Base-by-base conservation (phyloP, 2,113 vertebrate species). In the Ovibos moschatus region DNA sequence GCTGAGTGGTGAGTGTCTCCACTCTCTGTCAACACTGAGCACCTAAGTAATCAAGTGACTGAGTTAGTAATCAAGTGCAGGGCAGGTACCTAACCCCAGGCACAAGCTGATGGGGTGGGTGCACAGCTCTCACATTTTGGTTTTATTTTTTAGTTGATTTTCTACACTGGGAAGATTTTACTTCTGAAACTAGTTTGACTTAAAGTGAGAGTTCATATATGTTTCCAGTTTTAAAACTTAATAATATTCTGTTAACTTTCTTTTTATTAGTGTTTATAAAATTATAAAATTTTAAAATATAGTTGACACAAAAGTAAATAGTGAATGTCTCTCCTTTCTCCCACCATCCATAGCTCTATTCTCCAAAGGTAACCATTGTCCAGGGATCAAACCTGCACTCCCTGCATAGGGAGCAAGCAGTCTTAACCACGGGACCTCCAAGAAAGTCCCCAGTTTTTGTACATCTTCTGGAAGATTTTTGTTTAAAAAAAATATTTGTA, bases 161-260 rank as follows among this genome's bases (percentile, higher is more conserved):
- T 91, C 30, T 78, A 13, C 50, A 19, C 12, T 45, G 74, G 67
- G 25, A 85, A 71, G 51, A 88, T 97, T 97, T 96, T 2, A 30
- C 88, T 96, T 91, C 43, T 50, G 5, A 96, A 95, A 84, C 30
- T 50, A 76, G 19, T 43, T 91, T 91, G 87, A 86, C n/a, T 97
- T 89, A n/a, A 85, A 51, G 33, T 43, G 71, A 51, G 45, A 76
- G 71, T 95, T 93, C 50, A 50, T 74, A 13, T 55, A 2, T 62
- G 55, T 71, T 97, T 97, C 51, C 50, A 94, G 36, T 71, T 93
- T 96, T 95, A 89, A 91, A 28, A 94, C 64, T 62, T 85, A 95
- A 57, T 55, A 36, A 55, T 85, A 64, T 97, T 89, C 12, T 92
- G 11, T 67, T 94, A 67, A 67, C 27, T 91, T 95, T 62, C 27